Evolutionary conservation across 2,113 vertebrate genomes (phyloP).

Genomic region (Brachionichthys hirsutus): DNA sequence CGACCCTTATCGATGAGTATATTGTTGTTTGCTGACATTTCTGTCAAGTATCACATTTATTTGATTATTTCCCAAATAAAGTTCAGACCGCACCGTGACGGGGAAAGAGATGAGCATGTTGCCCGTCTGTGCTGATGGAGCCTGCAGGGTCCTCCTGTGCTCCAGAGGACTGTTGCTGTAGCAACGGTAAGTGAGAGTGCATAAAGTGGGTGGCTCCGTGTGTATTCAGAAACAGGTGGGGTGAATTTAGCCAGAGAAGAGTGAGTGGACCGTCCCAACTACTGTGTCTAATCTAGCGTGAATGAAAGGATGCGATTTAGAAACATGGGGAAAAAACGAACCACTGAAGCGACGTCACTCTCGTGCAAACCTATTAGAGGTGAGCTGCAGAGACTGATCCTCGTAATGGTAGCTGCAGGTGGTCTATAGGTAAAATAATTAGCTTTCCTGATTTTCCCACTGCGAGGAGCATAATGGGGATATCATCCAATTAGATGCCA

Average conservation of each 20-base stretch:
- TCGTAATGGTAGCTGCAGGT: slow-evolving; percentile 5
- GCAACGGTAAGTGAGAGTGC: slow-evolving; percentile 51
- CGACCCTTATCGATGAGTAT: no score
- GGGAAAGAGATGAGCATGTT: slow-evolving; percentile 47
- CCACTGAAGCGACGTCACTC: background rate
- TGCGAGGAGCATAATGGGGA: slow-evolving; percentile 18
- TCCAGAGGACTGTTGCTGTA: slow-evolving; percentile 57
- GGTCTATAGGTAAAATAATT: slow-evolving; percentile 13
- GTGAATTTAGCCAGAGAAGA: slow-evolving; percentile 20
- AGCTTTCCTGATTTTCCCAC: background rate
- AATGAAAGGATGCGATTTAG: slow-evolving; percentile 1
- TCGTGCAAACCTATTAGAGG: no score
- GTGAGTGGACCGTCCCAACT: slow-evolving; percentile 15
- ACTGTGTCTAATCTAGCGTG: slow-evolving; percentile 24
- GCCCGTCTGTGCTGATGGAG: slow-evolving; percentile 40
- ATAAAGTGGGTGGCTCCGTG: slow-evolving; percentile 12
- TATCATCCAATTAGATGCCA: slow-evolving; percentile 32
- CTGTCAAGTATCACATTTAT: slow-evolving; percentile 27
- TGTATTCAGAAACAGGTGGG: slow-evolving; percentile 48
- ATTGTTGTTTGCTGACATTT: slow-evolving; percentile 26
- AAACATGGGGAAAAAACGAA: background rate
- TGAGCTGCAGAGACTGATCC: background rate
- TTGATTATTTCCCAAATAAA: slow-evolving; percentile 47
- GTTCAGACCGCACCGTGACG: slow-evolving; percentile 32
- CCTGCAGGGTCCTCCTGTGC: slow-evolving; percentile 41